Conservation (phyloP, 2,888 invertebrate genomes). For the Cantharis nigra region DNA sequence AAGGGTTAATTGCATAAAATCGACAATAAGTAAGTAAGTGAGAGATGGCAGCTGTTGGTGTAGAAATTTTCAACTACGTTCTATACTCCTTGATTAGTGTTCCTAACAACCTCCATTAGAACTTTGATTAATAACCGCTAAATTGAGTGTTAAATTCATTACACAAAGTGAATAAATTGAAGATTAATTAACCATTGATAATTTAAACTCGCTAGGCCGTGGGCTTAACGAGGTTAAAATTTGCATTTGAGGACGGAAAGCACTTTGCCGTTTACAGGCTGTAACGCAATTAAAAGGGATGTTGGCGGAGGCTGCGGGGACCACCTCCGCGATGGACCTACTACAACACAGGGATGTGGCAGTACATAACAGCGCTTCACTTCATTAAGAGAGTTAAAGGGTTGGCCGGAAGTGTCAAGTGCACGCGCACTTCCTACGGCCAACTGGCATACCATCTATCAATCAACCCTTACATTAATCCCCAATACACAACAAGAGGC, state of each 20-base stretch:
- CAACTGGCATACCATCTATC: constrained; percentile 43
- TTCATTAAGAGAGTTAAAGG: constrained; percentile 45
- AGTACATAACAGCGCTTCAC: constrained; percentile 40
- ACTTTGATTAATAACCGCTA: constrained; percentile 64
- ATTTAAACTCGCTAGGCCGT: constrained; percentile 59
- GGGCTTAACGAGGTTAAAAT: constrained; percentile 60
- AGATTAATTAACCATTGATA: constrained; percentile 61
- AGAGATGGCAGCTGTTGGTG: constrained; percentile 43
- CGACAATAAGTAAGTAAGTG: constrained; percentile 15
- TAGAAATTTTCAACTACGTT: constrained; percentile 23
- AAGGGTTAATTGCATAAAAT: constrained; percentile 17
- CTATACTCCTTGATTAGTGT: constrained; percentile 35
- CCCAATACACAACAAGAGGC: constrained; percentile 27
- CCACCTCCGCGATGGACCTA: constrained; percentile 21
- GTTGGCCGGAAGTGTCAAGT: constrained; percentile 54
- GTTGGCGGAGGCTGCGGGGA: constrained; percentile 27
- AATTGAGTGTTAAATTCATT: constrained; percentile 61
- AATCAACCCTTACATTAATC: constrained; percentile 39
- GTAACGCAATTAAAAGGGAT: constrained; percentile 56
- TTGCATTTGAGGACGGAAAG: constrained; percentile 61
- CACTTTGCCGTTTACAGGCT: constrained; percentile 54
- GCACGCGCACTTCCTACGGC: constrained; percentile 50
- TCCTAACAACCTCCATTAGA: constrained; percentile 58
- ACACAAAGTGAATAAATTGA: constrained; percentile 61
- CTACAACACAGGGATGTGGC: constrained; percentile 9